Base-by-base conservation (phyloP, 2,113 vertebrate species). In the Argyrosomus japonicus region DNA sequence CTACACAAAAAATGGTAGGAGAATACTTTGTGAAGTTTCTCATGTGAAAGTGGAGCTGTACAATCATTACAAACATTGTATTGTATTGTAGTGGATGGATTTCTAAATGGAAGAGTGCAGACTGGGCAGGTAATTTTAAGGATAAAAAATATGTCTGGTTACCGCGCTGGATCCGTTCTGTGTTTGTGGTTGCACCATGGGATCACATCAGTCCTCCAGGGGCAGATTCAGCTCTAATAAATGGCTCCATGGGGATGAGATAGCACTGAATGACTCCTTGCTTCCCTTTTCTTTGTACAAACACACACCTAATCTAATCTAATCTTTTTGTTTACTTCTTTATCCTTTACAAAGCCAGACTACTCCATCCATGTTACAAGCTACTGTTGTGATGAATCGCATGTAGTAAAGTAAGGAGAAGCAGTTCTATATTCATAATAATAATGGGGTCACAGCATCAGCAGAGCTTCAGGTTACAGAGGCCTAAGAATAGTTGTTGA, bases 361-460 rank as follows among this genome's bases (percentile, higher is more conserved):
- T 12, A 53, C 56, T 69, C 23, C 8, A n/a, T 47, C 23, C 13
- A 60, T 17, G 51, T 36, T 69, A 50, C 4, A 64, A 57, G 50
- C 48, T 19, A 12, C 18, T 54, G 69, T 53, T 63, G 17, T 25
- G 23, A 69, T 70, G 10, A 54, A 77, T 77, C 21, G 25, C 48
- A 32, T 14, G 12, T 29, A 18, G 45, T 25, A 61, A 51, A n/a
- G 51, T 65, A 51, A 54, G 27, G 53, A 29, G 68, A 76, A 77
- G 53, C 36, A 11, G 45, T 45, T 80, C 43, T 77, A 56, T 79
- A 53, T 81, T 76, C 45, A 83, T 78, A 73, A 68, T 78, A 75
- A 68, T 81, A 80, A 83, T 57, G 61, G 69, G 78, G 67, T 85
- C 64, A 70, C 45, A 1, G 23, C 64, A 85, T 78, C 67, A 86